A percentile compares a stretch with the other conserved stretches of the same genome.
Conservation (phyloP, 2,113 vertebrate species). For the Marmota monax region DNA sequence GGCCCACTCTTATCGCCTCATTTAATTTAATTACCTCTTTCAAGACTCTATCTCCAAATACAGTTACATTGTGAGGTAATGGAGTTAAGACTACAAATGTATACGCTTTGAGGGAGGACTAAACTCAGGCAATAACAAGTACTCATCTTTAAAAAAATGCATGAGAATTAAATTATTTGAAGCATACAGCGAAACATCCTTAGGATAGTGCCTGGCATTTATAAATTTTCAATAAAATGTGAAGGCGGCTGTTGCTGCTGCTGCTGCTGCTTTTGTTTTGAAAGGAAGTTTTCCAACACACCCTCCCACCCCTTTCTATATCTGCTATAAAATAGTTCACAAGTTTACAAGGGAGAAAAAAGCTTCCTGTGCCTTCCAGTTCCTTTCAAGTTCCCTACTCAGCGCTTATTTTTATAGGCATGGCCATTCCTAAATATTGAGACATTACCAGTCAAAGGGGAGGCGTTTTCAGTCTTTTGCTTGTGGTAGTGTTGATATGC, state of each 20-base stretch:
- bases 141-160: neutral
- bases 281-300: conserved; percentile 28
- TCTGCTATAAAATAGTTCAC: conserved; percentile 58
- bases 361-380: neutral
- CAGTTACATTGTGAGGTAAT: neutral
- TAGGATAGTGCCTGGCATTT: neutral
- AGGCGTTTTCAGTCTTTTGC: neutral
- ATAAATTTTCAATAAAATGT: conserved; percentile 40
- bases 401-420: conserved; percentile 30
- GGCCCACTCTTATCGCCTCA: neutral
- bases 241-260: neutral
- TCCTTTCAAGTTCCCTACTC: conserved; percentile 38
- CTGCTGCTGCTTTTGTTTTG: neutral
- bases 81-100: neutral
- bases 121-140: neutral
- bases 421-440: conserved; percentile 13
- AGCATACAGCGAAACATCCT: neutral
- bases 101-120: neutral
- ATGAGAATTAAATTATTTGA: neutral
- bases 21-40: neutral
- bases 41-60: neutral
- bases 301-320: conserved; percentile 47
- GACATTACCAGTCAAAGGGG: neutral
- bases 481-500: conserved; percentile 21
- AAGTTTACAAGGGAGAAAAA: conserved; percentile 24